Conservation (phyloP, 2,888 invertebrate species). For the Drosophila bunnanda region DNA sequence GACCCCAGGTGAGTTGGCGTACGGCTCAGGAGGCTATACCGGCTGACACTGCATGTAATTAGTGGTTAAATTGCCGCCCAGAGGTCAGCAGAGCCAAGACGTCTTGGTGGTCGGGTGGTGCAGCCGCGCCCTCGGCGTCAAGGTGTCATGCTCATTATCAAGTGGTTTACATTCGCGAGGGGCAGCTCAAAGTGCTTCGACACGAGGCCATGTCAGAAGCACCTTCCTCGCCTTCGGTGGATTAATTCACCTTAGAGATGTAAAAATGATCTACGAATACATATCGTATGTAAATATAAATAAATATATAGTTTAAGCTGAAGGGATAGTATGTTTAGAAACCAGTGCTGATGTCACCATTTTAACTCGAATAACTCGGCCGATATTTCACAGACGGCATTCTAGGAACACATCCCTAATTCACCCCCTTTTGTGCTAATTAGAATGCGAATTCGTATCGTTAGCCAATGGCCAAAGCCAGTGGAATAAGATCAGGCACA, state of each 20-base stretch:
- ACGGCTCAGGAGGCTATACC: conserved; percentile 17
- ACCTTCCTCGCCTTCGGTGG: conserved; percentile 18
- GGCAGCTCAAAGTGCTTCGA: conserved; percentile 54
- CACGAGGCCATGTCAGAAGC: conserved; percentile 39
- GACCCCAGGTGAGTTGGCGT: conserved; percentile 69
- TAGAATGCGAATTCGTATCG: conserved; percentile 15
- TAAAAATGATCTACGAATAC: background rate
- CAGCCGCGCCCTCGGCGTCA: conserved; percentile 43
- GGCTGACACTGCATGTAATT: conserved; percentile 76
- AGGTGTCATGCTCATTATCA: conserved; percentile 72
- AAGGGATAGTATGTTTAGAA: too few relatives aligned
- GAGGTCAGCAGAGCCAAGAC: conserved; percentile 59
- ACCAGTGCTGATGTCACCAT: too few relatives aligned
- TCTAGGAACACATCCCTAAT: background rate
- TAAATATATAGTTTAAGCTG: too few relatives aligned
- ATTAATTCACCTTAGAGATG: conserved; percentile 8
- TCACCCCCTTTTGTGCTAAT: conserved; percentile 19
- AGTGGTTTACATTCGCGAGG: conserved; percentile 59
- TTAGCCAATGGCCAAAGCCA: conserved; percentile 8
- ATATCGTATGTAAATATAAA: background rate
- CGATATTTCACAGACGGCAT: background rate
- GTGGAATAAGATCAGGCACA: conserved; percentile 21
- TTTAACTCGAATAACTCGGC: too few relatives aligned
- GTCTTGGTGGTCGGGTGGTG: conserved; percentile 23
- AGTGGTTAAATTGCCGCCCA: conserved; percentile 79